A percentile compares a stretch with the other conserved stretches of the same genome.
Conservation (phyloP, 2,888 invertebrate genomes). For the Tachina fera region DNA sequence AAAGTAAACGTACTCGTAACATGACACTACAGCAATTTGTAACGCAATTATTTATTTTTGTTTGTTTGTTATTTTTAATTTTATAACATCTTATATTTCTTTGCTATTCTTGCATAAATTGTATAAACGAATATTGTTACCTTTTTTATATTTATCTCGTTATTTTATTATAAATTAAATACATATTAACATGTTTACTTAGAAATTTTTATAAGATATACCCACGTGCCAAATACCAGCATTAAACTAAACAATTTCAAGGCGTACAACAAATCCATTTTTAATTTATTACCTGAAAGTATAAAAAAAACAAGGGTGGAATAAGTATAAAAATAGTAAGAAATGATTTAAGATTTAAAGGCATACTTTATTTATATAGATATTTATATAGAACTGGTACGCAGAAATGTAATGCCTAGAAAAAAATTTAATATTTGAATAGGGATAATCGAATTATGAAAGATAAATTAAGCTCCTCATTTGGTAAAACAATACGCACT, state of each 20-base stretch:
- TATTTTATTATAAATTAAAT: not conserved
- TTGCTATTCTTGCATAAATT: not conserved
- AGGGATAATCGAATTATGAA: too few species aligned
- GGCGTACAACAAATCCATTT: not conserved
- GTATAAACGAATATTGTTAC: not conserved
- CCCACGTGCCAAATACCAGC: slow-evolving; percentile 12
- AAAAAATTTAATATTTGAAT: too few species aligned
- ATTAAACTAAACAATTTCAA: slow-evolving; percentile 14
- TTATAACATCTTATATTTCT: not conserved
- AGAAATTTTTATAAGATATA: slow-evolving; percentile 22
- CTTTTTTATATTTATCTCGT: not conserved
- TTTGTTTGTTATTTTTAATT: not conserved
- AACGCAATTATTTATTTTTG: not conserved
- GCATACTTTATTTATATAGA: too few species aligned
- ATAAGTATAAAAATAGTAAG: slow-evolving; percentile 1
- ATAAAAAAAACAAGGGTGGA: not conserved
- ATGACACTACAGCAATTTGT: not conserved
- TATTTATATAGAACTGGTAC: too few species aligned
- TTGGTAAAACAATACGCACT: too few species aligned
- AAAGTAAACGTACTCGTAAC: not conserved
- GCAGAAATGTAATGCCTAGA: too few species aligned
- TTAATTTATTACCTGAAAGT: slow-evolving; percentile 41
- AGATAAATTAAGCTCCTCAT: too few species aligned
- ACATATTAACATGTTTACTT: not conserved
- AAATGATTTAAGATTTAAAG: slow-evolving; percentile 11